Evolutionary conservation across 1,140 invertebrate genomes (phyloP).

Genomic region (Heliconius nattereri): DNA sequence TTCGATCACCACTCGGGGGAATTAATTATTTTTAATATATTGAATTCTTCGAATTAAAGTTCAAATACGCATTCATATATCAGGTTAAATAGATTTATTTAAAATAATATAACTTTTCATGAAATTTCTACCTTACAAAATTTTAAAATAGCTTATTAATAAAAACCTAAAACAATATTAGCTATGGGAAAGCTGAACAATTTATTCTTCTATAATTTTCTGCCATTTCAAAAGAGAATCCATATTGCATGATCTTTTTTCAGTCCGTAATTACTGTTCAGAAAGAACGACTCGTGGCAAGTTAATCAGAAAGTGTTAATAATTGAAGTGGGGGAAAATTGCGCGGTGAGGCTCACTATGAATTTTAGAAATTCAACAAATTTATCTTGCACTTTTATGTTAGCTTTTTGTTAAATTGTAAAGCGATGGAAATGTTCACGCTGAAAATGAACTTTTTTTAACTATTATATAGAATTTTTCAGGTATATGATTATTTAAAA

Average conservation of each 20-base stretch:
- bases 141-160: not conserved
- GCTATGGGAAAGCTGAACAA: not conserved
- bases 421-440: not conserved
- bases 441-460: not conserved
- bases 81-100: no score
- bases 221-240: conserved; percentile 14
- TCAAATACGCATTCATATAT: no score
- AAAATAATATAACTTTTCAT: no score
- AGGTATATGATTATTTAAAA: not conserved
- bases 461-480: not conserved
- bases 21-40: no score
- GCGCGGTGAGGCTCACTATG: not conserved
- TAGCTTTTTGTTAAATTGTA: not conserved
- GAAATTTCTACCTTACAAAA: not conserved
- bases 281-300: conserved; percentile 20
- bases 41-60: no score
- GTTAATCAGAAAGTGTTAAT: conserved; percentile 27
- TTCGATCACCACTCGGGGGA: no score
- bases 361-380: not conserved
- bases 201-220: not conserved
- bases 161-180: not conserved
- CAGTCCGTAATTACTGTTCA: conserved; percentile 20
- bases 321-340: conserved; percentile 17
- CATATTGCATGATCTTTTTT: conserved; percentile 16
- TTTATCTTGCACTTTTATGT: not conserved